A percentile compares a stretch with the other conserved stretches of the same genome.
Evolutionary conservation across 2,113 vertebrate genomes (phyloP).

Genomic region (Myiopsitta monachus): DNA sequence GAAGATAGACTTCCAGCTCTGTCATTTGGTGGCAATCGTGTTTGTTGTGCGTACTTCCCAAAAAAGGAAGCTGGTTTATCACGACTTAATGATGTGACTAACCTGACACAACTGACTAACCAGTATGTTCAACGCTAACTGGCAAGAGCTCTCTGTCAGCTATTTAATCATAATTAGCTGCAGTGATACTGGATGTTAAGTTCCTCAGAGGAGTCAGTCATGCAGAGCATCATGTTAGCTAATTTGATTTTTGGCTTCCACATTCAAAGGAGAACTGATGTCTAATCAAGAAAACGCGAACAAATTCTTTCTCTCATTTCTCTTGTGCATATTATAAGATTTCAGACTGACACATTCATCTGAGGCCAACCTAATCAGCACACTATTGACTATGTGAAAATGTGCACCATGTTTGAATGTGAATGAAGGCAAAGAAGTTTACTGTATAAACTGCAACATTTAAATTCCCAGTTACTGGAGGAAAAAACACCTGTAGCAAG

Average conservation of each 20-base stretch:
- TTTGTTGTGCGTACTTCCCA: fast-evolving
- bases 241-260: not conserved
- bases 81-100: not conserved
- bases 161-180: not conserved
- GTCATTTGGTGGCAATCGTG: not conserved
- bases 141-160: not conserved
- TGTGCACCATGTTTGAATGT: not conserved
- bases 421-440: not conserved
- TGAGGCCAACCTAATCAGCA: not conserved
- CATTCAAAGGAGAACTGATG: not conserved
- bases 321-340: not conserved
- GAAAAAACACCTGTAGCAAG: not conserved
- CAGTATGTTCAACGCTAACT: not conserved
- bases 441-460: not conserved
- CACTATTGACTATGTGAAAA: not conserved
- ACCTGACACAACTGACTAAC: not conserved
- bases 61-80: not conserved
- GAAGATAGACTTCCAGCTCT: not conserved
- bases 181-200: not conserved
- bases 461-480: not conserved
- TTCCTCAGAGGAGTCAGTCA: not conserved
- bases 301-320: not conserved
- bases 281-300: not conserved
- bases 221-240: not conserved
- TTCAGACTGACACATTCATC: not conserved